A percentile compares a stretch with the other conserved stretches of the same genome.
These are phyloP conservation scores for Trichomycterus rosablanca DNA, from an alignment of 2,113 vertebrate genomes.

Conservation along the genomic window DNA sequence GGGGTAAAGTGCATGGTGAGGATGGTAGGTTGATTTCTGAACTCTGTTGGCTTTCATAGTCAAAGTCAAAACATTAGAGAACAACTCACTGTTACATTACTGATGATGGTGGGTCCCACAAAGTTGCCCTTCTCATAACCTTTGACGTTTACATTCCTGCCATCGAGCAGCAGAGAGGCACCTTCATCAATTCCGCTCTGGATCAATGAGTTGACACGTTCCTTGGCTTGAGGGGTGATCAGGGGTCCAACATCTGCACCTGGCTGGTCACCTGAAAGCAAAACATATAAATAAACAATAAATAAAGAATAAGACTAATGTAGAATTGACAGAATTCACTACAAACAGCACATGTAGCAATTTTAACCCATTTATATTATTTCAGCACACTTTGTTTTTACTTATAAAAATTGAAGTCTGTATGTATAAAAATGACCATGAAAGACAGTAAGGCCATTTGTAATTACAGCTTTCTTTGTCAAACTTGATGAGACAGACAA, in stretches of 20 bases:
- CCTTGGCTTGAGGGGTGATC: slow-evolving; percentile 84
- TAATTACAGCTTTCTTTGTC: no score
- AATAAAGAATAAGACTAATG: not conserved
- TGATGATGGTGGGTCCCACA: slow-evolving; percentile 88
- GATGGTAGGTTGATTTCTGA: no score
- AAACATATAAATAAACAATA: slow-evolving; percentile 46
- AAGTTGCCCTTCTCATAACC: slow-evolving; percentile 94
- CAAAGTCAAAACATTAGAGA: not conserved
- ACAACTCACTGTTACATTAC: slow-evolving; percentile 81
- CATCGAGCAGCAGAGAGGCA: slow-evolving; percentile 84
- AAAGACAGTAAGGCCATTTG: no score
- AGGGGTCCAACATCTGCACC: slow-evolving; percentile 91
- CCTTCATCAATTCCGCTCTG: slow-evolving; percentile 88
- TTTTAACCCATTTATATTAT: no score
- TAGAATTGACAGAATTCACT: no score
- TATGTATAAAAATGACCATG: no score
- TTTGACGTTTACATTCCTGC: slow-evolving; percentile 83
- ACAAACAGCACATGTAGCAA: no score
- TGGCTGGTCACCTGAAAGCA: slow-evolving; percentile 85
- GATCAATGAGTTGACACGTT: slow-evolving; percentile 83
- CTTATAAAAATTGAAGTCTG: no score
- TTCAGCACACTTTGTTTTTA: no score
- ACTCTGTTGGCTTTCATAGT: no score
- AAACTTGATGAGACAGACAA: no score
- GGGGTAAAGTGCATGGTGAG: no score